phyloP scores from a whole-genome alignment of 2,113 vertebrate genomes.

The Oreotragus oreotragus region DNA sequence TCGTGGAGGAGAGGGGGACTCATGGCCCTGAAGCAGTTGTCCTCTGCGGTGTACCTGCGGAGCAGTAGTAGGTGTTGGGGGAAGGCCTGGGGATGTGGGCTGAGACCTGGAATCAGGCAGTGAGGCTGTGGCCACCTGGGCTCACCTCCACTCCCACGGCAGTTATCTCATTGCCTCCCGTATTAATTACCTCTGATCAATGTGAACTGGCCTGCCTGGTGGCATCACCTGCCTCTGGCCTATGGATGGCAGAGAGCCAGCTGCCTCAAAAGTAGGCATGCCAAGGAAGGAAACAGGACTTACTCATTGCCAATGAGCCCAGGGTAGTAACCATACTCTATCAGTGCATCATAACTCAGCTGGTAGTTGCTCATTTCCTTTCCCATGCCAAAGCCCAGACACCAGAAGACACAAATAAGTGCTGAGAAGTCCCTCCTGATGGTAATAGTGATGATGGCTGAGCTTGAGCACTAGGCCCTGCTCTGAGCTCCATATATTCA shows the following conservation, averaged over 20 bases:
- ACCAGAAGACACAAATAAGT: not conserved
- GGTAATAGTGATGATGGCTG: not conserved
- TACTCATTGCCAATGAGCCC: conserved; percentile 44
- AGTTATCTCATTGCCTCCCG: not conserved
- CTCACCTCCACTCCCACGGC: not conserved
- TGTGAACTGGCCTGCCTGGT: not conserved
- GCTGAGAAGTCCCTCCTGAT: not conserved
- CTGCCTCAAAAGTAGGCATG: not conserved
- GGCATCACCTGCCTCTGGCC: not conserved
- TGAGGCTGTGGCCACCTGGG: not conserved
- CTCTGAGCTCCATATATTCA: not conserved
- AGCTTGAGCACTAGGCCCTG: not conserved
- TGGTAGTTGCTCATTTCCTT: conserved; percentile 55
- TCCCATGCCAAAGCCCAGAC: conserved; percentile 49
- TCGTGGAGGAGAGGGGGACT: not conserved
- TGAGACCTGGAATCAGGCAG: not conserved
- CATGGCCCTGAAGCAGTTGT: not conserved
- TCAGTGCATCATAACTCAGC: conserved; percentile 6
- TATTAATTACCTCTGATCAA: not conserved
- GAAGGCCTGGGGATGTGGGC: conserved; percentile 33
- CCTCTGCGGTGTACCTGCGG: not conserved
- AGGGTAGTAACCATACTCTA: conserved; percentile 46
- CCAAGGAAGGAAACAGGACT: not conserved
- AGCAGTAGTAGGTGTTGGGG: conserved; percentile 26
- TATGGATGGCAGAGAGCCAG: not conserved